Base-by-base conservation (phyloP, 1,140 invertebrate species). In the Lasaia peninsularis region DNA sequence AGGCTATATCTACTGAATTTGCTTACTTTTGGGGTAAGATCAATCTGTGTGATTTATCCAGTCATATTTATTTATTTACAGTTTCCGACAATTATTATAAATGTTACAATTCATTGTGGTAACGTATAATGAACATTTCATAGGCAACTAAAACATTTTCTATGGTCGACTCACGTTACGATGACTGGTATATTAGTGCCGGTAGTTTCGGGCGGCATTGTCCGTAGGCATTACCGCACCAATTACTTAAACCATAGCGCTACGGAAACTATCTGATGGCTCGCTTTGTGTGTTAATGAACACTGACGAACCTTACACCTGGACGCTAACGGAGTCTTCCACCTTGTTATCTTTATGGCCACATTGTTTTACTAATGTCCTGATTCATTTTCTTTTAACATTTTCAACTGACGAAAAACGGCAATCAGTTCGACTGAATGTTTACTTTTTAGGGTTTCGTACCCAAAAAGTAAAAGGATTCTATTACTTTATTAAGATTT, bases 271-370 rank as follows among this genome's bases (percentile, higher is more conserved):
- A 73, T 69, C 73, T 72, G 75, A 84, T 84, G 78, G 80, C 74
- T 66, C 65, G 71, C 80, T 75, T 82, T 85, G 81, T 84, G 71
- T 60, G 69, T 67, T 78, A 80, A 84, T 84, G 80, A 81, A 78
- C 64, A 70, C 74, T 84, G 79, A 81, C 79, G 77, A 81, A 81
- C 76, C 70, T 62, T 68, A 65, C 63, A 65, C 61, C 60, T 56
- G 53, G 52, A 80, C 69, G 80, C 78, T 83, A 80, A 79, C 78
- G 69, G 68, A 63, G 61, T 59, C 62, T 61, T 71, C 70, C 67
- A 62, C 70, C 69, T 69, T 72, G 71, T 75, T 78, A 78, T 79
- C 70, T 76, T 78, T 76, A 74, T 73, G 60, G 62, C 60, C 64
- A 55, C 66, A 73, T 73, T 80, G 71, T 77, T 75, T 71, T 69